A percentile compares a stretch with the other conserved stretches of the same genome.
Conservation (phyloP, 2,888 invertebrate species). For the Augiades crinisus region DNA sequence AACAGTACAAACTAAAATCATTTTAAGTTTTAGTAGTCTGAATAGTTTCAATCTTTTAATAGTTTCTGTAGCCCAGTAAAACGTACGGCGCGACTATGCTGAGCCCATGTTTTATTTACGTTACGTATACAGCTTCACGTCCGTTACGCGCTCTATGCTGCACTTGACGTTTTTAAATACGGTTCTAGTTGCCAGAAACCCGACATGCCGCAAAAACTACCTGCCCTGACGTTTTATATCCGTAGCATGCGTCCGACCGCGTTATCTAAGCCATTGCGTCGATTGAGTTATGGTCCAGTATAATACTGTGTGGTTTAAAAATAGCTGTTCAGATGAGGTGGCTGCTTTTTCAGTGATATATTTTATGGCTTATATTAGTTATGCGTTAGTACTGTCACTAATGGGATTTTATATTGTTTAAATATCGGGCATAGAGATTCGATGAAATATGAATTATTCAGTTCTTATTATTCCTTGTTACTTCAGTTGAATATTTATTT, state of each 20-base stretch:
- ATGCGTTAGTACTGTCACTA: no score
- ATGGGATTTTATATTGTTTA: no score
- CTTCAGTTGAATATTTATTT: no score
- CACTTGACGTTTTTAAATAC: conserved; percentile 34
- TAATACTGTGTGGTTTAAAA: conserved; percentile 1
- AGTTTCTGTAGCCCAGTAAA: no score
- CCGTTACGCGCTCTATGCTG: conserved; percentile 26
- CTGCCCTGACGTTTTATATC: conserved; percentile 6
- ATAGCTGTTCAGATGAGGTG: neutral
- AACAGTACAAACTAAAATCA: no score
- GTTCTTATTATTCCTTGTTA: no score
- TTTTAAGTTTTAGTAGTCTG: no score
- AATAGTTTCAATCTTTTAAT: no score
- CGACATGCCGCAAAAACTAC: conserved; percentile 1
- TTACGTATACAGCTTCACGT: conserved; percentile 33
- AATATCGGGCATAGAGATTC: no score
- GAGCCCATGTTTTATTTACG: conserved; percentile 37
- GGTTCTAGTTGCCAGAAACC: conserved; percentile 1
- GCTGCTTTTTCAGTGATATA: neutral
- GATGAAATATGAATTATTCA: no score
- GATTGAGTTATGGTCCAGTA: conserved; percentile 15
- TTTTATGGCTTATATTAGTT: neutral
- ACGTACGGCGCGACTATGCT: no score
- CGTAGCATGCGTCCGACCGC: conserved; percentile 14
- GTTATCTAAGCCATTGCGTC: conserved; percentile 22